Evolutionary conservation across 2,888 invertebrate genomes (phyloP).

Genomic region (Conus canariensis): DNA sequence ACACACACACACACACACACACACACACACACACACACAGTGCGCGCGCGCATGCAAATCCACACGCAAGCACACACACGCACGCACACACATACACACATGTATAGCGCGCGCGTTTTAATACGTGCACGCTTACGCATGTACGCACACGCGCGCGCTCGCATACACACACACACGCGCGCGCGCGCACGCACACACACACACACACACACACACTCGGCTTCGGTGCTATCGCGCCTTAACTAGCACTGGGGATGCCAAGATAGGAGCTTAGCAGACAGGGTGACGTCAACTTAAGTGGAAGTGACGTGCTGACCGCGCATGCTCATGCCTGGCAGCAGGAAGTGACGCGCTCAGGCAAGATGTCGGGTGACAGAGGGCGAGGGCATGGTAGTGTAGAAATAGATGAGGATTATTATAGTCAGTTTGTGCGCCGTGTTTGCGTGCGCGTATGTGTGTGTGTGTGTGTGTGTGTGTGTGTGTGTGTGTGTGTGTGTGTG

Average conservation of each 20-base stretch:
- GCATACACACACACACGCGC: background rate
- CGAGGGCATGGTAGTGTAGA: slow-evolving; percentile 18
- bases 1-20: too few species aligned
- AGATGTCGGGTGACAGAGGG: slow-evolving; percentile 14
- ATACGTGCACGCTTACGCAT: background rate
- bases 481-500: background rate
- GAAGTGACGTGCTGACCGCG: slow-evolving; percentile 33
- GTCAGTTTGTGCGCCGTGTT: background rate
- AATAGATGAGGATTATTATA: slow-evolving; percentile 21
- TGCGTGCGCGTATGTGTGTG: background rate
- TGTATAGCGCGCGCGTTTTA: background rate
- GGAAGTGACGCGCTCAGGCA: slow-evolving; percentile 33
- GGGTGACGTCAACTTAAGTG: slow-evolving; percentile 25
- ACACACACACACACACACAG: too few species aligned
- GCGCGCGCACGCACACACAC: background rate
- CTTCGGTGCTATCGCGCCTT: background rate
- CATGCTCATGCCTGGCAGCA: slow-evolving; percentile 30
- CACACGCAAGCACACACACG: background rate
- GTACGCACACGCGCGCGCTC: slow-evolving; percentile 9
- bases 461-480: slow-evolving; percentile 3
- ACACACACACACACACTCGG: background rate
- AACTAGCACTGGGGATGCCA: too few species aligned
- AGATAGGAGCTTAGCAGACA: background rate
- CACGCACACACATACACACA: slow-evolving; percentile 24
- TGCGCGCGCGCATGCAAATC: too few species aligned